Conservation (phyloP, 2,113 vertebrate genomes). For the Serinus canaria region DNA sequence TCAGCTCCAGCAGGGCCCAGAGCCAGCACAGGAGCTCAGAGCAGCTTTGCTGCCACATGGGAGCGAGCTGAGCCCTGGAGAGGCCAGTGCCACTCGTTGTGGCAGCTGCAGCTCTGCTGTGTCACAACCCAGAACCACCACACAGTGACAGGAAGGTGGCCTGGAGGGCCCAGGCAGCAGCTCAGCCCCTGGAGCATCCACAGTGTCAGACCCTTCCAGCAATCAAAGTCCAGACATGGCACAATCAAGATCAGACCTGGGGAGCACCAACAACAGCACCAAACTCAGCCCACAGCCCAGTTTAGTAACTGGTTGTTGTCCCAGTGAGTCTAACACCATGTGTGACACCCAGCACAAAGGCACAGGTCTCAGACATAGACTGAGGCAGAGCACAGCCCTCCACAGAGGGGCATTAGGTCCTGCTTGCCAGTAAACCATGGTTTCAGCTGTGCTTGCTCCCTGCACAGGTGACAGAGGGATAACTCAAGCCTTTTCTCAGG, state of each 20-base stretch:
- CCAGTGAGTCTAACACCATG: accelerated
- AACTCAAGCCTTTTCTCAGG: background rate
- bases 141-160: background rate
- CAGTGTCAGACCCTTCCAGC: background rate
- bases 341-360: background rate
- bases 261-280: background rate
- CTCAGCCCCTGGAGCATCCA: accelerated
- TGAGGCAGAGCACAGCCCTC: background rate
- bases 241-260: accelerated
- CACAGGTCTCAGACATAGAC: background rate
- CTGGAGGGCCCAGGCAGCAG: background rate
- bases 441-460: background rate
- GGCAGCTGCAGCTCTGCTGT: background rate
- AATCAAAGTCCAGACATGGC: background rate
- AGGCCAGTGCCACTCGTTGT: background rate
- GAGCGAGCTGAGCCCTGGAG: background rate
- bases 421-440: background rate
- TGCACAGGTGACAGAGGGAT: background rate
- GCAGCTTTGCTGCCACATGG: background rate
- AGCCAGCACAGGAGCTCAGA: background rate
- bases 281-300: background rate
- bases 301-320: background rate
- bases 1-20: background rate
- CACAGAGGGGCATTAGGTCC: background rate
- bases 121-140: background rate